A percentile compares a stretch with the other conserved stretches of the same genome.
phyloP scores from a whole-genome alignment of 1,140 invertebrate species.

The Cyphomyrmex costatus region DNA sequence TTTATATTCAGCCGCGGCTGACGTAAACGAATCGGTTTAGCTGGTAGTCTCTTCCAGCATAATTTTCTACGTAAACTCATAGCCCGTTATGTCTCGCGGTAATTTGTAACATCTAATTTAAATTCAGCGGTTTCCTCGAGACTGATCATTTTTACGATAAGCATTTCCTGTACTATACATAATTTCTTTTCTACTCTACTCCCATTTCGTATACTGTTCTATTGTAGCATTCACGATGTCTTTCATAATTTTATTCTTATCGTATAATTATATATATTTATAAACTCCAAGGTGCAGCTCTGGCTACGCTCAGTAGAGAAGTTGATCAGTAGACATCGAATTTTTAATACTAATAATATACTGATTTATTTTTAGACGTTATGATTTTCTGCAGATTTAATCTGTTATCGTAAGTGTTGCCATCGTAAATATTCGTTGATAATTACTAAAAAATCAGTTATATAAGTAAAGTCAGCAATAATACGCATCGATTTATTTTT shows the following conservation, averaged over 20 bases:
- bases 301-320: too few relatives aligned
- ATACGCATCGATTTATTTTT: too few relatives aligned
- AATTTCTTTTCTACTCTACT: slow-evolving; percentile 30
- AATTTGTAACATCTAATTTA: slow-evolving; percentile 44
- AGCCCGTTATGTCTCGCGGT: slow-evolving; percentile 18
- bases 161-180: neutral
- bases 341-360: too few relatives aligned
- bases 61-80: slow-evolving; percentile 46
- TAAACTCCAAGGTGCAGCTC: neutral
- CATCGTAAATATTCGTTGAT: too few relatives aligned
- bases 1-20: slow-evolving; percentile 23
- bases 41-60: slow-evolving; percentile 14
- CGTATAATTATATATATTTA: slow-evolving; percentile 21
- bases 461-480: too few relatives aligned
- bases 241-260: neutral
- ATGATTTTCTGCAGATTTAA: too few relatives aligned
- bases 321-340: too few relatives aligned
- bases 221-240: neutral
- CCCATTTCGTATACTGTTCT: neutral
- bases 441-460: too few relatives aligned
- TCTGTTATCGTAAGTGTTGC: too few relatives aligned
- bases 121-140: slow-evolving; percentile 36
- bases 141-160: slow-evolving; percentile 27
- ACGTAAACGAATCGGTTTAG: slow-evolving; percentile 36
- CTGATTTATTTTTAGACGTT: too few relatives aligned